Conservation (phyloP, 2,888 invertebrate genomes). For the Alloplasta piceator region DNA sequence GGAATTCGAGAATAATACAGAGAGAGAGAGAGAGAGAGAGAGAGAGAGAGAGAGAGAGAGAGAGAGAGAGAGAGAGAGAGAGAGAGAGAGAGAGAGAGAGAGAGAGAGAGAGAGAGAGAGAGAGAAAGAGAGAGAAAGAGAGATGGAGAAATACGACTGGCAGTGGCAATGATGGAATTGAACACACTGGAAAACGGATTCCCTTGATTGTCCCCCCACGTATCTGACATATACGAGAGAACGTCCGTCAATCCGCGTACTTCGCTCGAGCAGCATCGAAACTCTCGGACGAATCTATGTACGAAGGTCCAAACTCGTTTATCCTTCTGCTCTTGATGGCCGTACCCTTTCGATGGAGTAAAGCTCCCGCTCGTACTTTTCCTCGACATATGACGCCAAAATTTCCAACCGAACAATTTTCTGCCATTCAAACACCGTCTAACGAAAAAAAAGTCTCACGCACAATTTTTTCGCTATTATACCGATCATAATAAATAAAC, state of each 20-base stretch:
- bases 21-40: slow-evolving; percentile 29
- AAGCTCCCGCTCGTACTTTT: slow-evolving; percentile 44
- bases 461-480: too few relatives aligned
- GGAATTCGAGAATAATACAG: background rate
- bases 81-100: slow-evolving; percentile 18
- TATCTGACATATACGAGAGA: background rate
- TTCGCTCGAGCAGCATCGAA: slow-evolving; percentile 31
- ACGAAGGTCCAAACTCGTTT: slow-evolving; percentile 68
- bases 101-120: slow-evolving; percentile 18
- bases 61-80: slow-evolving; percentile 39
- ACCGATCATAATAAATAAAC: too few relatives aligned
- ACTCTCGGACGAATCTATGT: slow-evolving; percentile 43
- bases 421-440: background rate
- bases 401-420: slow-evolving; percentile 27
- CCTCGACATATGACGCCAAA: background rate
- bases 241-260: slow-evolving; percentile 62
- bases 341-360: slow-evolving; percentile 23
- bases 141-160: slow-evolving; percentile 50
- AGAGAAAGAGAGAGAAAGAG: slow-evolving; percentile 26
- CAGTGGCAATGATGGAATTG: slow-evolving; percentile 69
- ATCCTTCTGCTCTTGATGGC: slow-evolving; percentile 62
- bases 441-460: too few relatives aligned
- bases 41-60: slow-evolving; percentile 31
- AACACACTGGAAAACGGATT: slow-evolving; percentile 65
- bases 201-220: slow-evolving; percentile 66